Conservation (phyloP, 2,113 vertebrate species). For the Otus sunia region DNA sequence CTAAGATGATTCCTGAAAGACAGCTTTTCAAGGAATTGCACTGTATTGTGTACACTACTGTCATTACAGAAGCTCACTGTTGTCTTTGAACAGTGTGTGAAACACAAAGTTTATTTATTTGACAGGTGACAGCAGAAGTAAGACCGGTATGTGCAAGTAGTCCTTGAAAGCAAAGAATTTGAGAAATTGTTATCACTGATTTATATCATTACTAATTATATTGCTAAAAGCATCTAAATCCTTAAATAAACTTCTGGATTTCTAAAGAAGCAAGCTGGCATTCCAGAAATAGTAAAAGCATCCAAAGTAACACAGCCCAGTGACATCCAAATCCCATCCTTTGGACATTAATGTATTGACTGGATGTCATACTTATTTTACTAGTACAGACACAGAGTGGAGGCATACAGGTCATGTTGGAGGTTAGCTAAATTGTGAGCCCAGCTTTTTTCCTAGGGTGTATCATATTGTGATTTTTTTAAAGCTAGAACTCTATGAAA, state of each 20-base stretch:
- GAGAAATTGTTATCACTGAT: background rate
- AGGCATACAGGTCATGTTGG: background rate
- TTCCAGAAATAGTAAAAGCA: background rate
- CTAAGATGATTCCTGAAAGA: background rate
- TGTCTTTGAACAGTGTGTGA: background rate
- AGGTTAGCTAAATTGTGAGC: background rate
- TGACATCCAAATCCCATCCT: background rate
- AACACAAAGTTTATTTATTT: background rate
- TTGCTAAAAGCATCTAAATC: background rate
- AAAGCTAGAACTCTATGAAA: background rate
- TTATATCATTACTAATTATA: background rate
- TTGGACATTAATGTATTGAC: background rate
- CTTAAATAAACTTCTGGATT: background rate
- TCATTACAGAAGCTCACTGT: background rate
- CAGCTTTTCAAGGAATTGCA: background rate
- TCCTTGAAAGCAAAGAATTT: background rate
- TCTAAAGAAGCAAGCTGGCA: background rate
- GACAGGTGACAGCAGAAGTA: background rate
- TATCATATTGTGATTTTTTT: accelerated
- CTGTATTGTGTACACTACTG: too few species aligned
- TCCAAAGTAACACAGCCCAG: background rate
- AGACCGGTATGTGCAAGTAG: background rate
- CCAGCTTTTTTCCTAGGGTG: accelerated
- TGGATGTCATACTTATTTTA: background rate
- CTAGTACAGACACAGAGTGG: background rate